Evolutionary conservation across 2,113 vertebrate genomes (phyloP), one percentile per base, ranked within the genome.

Genomic region (Cepphus grylle): DNA sequence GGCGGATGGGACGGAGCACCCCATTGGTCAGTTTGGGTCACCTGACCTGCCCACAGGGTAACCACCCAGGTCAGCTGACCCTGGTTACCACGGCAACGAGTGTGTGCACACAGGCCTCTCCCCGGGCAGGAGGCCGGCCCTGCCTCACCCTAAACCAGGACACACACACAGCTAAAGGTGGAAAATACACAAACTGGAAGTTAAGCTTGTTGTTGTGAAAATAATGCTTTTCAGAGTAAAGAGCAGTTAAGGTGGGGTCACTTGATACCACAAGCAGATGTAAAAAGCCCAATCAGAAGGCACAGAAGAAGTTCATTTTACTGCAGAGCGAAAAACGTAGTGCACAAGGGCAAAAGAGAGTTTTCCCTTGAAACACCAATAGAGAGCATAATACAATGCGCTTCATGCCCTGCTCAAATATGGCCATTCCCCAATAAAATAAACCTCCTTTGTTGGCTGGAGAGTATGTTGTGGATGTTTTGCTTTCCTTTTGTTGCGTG

Each of bases 271-370:
- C 11, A 53, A 86, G 58, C 17, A 87, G 55, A n/a, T 61, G 85
- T 81, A 81, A 97, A 96, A 91, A 73, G 16, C 67, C 73, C 63
- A 42, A 17, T 72, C 50, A 72, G 42, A 93, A 88, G 58, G 56
- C 56, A 29, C 17, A 81, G 72, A 56, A 93, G 63, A 32, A 20
- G 18, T 25, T 86, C 9, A 7, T 79, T 94, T 69, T 94, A 45
- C 50, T 84, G 65, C n/a, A 81, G 52, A 78, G 65, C 10, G 43
- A 76, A 93, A 85, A 85, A 93, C 63, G 52, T 30, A 22, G 23
- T 27, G 29, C 52, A 82, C 3, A 8, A 78, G 70, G 93, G 61
- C 45, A 87, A 73, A 83, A 95, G 83, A 88, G 32, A 21, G 53
- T 25, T 27, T 62, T 74, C 61, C 61, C n/a, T 34, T 34, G 16